Base-by-base conservation (phyloP, 1,140 invertebrate species). In the Dufourea novaeangliae region DNA sequence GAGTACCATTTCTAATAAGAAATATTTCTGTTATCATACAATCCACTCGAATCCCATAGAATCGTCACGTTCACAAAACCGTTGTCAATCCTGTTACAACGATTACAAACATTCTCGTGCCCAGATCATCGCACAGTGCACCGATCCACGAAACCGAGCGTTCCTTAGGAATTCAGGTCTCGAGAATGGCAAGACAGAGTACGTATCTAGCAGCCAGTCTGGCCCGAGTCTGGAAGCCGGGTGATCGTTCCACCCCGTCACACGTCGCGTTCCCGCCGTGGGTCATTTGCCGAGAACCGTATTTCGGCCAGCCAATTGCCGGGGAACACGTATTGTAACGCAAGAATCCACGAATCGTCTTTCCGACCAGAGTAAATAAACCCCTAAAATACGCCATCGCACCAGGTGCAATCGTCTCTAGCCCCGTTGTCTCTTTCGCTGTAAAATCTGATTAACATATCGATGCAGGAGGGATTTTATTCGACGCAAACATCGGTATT, bases 351-450 rank as follows among this genome's bases (percentile, higher is more conserved):
- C 69, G 3, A 52, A 57, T 72, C 64, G 76, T 39, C 57, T 64
- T 5, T 71, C 66, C 77, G 80, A n/a, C 74, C 82, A 84, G 80
- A 80, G 82, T 76, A 84, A 87, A 86, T 84, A 83, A 86, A 64
- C 37, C 59, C 32, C 3, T 37, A 46, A 56, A 11, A 32, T 17
- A 20, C n/a, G 10, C 12, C 22, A 1, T 5, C 8, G 27, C n/a
- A 25, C 7, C 22, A n/a, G 7, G 46, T 63, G n/a, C n/a, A 39
- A 63, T 37, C 29, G 32, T 22, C 41, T 56, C 22, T 25, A 29
- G 8, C 5, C 12, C 41, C 37, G 32, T 37, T 34, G 17, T 14
- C 29, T 17, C 14, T 8, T 17, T 1, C 17, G 5, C 14, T 0
- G 29, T 34, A 34, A 59, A 34, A 56, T 56, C 14, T 29, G 22